Evolutionary conservation across 2,113 vertebrate species (phyloP).

Genomic region (Turdus rufiventris): DNA sequence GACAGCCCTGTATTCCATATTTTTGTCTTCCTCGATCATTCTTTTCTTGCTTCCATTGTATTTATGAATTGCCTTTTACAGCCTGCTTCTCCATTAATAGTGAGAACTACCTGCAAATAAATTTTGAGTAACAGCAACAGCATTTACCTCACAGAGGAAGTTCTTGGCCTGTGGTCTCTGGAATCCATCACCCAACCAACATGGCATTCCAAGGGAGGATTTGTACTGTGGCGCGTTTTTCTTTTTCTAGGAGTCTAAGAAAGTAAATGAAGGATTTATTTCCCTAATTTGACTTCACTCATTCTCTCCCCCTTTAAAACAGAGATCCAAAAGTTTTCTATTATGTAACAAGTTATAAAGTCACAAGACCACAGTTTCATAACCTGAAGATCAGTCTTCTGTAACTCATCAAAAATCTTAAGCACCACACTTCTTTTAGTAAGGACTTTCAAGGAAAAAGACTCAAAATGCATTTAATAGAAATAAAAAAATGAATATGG

Average conservation of each 20-base stretch:
- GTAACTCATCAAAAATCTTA: not conserved
- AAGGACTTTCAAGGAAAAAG: not conserved
- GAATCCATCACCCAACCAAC: slow-evolving; percentile 98
- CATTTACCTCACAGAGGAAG: slow-evolving; percentile 85
- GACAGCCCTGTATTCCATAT: not conserved
- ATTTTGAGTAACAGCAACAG: not conserved
- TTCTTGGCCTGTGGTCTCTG: slow-evolving; percentile 83
- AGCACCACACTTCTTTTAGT: not conserved
- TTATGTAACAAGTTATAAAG: slow-evolving; percentile 19
- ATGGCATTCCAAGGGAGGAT: slow-evolving; percentile 88
- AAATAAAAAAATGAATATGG: not conserved
- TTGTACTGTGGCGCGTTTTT: slow-evolving; percentile 90
- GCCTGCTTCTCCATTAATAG: not conserved
- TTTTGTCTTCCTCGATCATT: not conserved
- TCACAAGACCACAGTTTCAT: slow-evolving; percentile 27
- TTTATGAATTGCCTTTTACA: not conserved
- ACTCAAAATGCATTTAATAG: not conserved
- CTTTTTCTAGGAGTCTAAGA: slow-evolving; percentile 87
- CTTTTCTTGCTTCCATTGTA: not conserved
- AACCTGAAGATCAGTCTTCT: not conserved
- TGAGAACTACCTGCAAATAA: not conserved
- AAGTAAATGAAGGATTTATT: slow-evolving; percentile 50
- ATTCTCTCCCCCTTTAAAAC: not conserved
- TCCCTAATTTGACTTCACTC: not conserved
- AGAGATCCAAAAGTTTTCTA: not conserved